Evolutionary conservation across 53 echinoderm and acorn worm species (phyloP).

Genomic region (Patiria pectinifera): DNA sequence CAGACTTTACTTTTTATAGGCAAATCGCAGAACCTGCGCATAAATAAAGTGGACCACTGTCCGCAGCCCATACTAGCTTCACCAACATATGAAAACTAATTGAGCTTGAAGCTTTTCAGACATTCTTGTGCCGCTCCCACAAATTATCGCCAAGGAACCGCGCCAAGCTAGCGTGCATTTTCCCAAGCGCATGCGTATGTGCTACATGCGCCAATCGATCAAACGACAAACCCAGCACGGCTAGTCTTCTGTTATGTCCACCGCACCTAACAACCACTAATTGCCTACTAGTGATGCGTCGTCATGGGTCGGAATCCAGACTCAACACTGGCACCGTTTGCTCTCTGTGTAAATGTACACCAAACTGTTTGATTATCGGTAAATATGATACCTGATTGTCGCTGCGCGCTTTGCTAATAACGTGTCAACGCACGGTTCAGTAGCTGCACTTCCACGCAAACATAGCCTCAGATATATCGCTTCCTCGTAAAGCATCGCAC

Average conservation of each 20-base stretch:
- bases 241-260: background rate
- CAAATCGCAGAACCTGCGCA: too few relatives aligned
- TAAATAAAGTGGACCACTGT: too few relatives aligned
- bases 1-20: too few relatives aligned
- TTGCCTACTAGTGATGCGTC: background rate
- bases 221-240: background rate
- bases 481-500: background rate
- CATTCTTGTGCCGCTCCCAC: too few relatives aligned
- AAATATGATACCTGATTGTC: background rate
- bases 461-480: background rate
- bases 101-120: too few relatives aligned
- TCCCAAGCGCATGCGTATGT: background rate
- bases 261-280: slow-evolving; percentile 7
- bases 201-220: background rate
- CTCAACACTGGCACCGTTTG: background rate
- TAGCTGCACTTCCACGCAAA: background rate
- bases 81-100: too few relatives aligned
- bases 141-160: background rate
- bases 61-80: too few relatives aligned
- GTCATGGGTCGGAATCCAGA: slow-evolving; percentile 1
- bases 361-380: background rate
- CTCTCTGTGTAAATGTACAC: background rate
- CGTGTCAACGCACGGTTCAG: background rate
- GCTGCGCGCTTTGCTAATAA: background rate
- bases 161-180: background rate